These are phyloP conservation scores for Chamaetylas fuelleborni DNA, from an alignment of 2,113 vertebrate genomes.

Conservation along the genomic window DNA sequence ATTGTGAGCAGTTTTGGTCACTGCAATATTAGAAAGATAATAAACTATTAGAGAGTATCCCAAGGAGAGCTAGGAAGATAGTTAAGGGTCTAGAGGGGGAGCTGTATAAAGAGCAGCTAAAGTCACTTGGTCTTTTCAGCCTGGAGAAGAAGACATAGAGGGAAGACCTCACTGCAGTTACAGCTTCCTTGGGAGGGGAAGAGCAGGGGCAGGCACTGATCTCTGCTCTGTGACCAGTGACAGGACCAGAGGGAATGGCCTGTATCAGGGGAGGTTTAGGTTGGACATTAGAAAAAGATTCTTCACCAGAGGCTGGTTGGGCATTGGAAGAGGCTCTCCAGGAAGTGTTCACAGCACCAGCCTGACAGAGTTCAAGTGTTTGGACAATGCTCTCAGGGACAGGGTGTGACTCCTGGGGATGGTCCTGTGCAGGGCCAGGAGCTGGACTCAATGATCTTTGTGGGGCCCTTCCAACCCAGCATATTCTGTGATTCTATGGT, in stretches of 20 bases:
- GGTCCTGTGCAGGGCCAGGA: neutral
- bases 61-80: neutral
- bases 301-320: neutral
- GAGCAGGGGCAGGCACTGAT: neutral
- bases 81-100: neutral
- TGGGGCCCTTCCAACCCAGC: neutral
- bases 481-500: neutral
- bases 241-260: neutral
- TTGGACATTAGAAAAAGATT: neutral
- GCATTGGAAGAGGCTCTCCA: neutral
- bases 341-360: neutral
- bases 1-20: neutral
- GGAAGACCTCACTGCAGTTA: neutral
- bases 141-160: neutral
- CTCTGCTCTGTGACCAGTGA: neutral
- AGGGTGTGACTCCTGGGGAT: neutral
- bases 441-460: neutral
- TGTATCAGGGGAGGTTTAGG: neutral
- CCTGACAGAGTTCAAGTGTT: neutral
- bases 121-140: neutral
- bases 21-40: neutral
- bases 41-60: neutral
- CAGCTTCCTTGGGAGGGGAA: neutral
- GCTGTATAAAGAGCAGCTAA: neutral
- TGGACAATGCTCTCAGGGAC: neutral